Percentiles rank a stretch among this genome's conserved stretches.
phyloP scores from a whole-genome alignment of 1,140 invertebrate genomes.

The Cydia pomonella region DNA sequence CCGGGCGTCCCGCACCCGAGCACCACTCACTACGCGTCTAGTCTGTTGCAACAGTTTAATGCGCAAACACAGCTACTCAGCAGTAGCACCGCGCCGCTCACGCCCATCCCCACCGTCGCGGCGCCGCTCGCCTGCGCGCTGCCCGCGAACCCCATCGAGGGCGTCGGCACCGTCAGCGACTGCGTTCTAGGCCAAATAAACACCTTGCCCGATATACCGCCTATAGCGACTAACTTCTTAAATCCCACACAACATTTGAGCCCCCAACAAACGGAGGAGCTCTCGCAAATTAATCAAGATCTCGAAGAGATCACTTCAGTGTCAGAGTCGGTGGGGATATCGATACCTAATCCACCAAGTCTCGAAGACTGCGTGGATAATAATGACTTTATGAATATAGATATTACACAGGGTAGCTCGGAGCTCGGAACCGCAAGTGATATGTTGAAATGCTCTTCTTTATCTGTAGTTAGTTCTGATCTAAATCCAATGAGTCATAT shows the following conservation, averaged over 20 bases:
- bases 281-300: slow-evolving; percentile 77
- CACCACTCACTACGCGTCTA: slow-evolving; percentile 81
- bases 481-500: slow-evolving; percentile 56
- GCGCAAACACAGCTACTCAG: slow-evolving; percentile 84
- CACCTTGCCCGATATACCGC: slow-evolving; percentile 68
- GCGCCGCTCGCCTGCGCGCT: slow-evolving; percentile 56
- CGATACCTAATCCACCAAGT: slow-evolving; percentile 71
- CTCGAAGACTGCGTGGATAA: slow-evolving; percentile 78
- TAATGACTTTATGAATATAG: slow-evolving; percentile 75
- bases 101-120: slow-evolving; percentile 52
- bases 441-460: slow-evolving; percentile 68
- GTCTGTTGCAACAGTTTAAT: slow-evolving; percentile 83
- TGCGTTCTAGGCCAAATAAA: slow-evolving; percentile 74
- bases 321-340: slow-evolving; percentile 66
- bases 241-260: slow-evolving; percentile 68
- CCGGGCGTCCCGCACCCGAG: slow-evolving; percentile 73
- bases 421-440: slow-evolving; percentile 71
- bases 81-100: slow-evolving; percentile 70
- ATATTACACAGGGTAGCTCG: slow-evolving; percentile 66
- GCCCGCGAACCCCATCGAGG: slow-evolving; percentile 57
- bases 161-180: slow-evolving; percentile 65
- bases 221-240: slow-evolving; percentile 68
- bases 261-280: slow-evolving; percentile 76
- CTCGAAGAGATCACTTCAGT: slow-evolving; percentile 76
- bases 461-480: slow-evolving; percentile 57